Base-by-base conservation (phyloP, 2,888 invertebrate genomes). In the Athalia rosae region DNA sequence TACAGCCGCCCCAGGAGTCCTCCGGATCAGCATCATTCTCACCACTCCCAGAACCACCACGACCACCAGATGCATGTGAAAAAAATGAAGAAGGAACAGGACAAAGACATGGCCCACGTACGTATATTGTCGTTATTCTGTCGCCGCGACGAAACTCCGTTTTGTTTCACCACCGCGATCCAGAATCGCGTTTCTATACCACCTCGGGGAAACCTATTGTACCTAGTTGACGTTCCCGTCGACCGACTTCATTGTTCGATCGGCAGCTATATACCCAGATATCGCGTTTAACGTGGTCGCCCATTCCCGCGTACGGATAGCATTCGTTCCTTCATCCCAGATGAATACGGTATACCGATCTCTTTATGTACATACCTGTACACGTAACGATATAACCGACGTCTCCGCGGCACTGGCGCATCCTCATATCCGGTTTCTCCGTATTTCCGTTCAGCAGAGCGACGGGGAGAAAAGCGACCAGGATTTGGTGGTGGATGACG, bases 401-500 rank as follows among this genome's bases (percentile, higher is more conserved):
- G 64, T 28, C 3, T 43, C 43, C 8, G 45, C 43, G 9, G 45
- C 53, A 53, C 9, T 4, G 50, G 41, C 71, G 28, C 71, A 71
- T 71, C n/a, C 58, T 71, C 28, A 58, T 67, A 53, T 71, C 58
- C 71, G 58, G 15, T 69, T 77, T 53, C 69, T 43, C 48, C 28
- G 28, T 64, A 59, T 41, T 59, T 74, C 78, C 48, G 76, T 67
- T 78, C 86, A 92, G 92, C 94, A 95, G 87, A 95, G 95, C 88
- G 95, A 96, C 90, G 95, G 95, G 69, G 96, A 95, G 87, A 96
- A 96, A 88, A 95, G 95, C 87, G 97, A 97, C 87, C 96, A 97
- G 91, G 98, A 98, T 89, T 91, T 98, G 84, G 98, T 98, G 78
- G 98, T 98, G 71, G 98, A 98, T 90, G 98, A 97, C 86, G 97